Percentiles rank a stretch among this genome's conserved stretches.
Evolutionary conservation across 2,797 vertebrate species (phyloP).

Genomic region (Monodelphis domestica): DNA sequence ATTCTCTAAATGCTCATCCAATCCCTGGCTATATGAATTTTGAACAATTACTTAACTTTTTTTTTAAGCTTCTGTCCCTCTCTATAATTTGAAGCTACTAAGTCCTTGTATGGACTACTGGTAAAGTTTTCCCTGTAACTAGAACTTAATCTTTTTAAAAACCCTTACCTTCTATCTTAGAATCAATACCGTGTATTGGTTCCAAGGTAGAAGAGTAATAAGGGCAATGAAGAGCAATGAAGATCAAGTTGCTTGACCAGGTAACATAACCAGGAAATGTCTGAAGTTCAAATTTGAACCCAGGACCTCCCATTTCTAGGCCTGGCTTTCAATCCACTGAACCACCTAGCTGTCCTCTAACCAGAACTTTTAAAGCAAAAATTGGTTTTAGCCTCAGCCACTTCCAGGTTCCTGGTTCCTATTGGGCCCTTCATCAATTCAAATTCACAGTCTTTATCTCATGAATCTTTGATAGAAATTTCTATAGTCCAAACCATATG

Average conservation of each 20-base stretch:
- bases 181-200: too few relatives aligned
- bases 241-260: too few relatives aligned
- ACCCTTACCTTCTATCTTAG: too few relatives aligned
- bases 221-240: too few relatives aligned
- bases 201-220: too few relatives aligned
- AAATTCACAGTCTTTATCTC: background rate
- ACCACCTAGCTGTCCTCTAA: too few relatives aligned
- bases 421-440: background rate
- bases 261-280: too few relatives aligned
- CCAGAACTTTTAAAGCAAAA: background rate
- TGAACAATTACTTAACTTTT: background rate
- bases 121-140: background rate
- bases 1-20: background rate
- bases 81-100: background rate
- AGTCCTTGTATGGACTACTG: background rate
- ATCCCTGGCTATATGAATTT: background rate
- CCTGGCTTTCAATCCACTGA: too few relatives aligned
- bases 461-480: background rate
- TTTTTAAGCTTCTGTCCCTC: background rate
- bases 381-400: background rate
- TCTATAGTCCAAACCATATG: background rate
- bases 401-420: background rate
- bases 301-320: too few relatives aligned
- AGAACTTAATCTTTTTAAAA: too few relatives aligned
- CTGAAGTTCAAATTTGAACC: too few relatives aligned